Conservation (phyloP, 2,888 invertebrate species). For the Drosophila buzzatii region DNA sequence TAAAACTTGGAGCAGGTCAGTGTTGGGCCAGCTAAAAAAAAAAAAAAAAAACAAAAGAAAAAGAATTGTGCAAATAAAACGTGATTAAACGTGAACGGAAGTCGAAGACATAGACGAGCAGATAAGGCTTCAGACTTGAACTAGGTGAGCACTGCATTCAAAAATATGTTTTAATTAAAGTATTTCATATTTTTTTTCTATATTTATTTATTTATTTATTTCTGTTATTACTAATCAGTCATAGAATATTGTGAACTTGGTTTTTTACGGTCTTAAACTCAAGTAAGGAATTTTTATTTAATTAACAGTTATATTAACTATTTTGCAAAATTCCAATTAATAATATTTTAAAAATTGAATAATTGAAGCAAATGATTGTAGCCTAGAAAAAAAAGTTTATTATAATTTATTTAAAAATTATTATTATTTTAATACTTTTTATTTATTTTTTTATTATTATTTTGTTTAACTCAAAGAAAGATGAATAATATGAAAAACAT, state of each 20-base stretch:
- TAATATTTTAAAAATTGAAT: not conserved
- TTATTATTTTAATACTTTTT: not conserved
- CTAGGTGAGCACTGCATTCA: constrained; percentile 9
- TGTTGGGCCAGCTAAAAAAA: constrained; percentile 13
- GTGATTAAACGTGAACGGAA: constrained; percentile 13
- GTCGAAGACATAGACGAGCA: not conserved
- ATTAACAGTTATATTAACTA: not conserved
- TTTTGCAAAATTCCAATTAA: not conserved
- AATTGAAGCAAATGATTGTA: not conserved
- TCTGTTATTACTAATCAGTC: not conserved
- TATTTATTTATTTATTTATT: not conserved
- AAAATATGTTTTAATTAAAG: constrained; percentile 5
- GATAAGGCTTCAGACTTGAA: not conserved
- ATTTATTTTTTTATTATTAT: too few species aligned
- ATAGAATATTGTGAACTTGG: not conserved
- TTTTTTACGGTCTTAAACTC: not conserved
- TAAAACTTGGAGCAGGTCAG: constrained; percentile 61
- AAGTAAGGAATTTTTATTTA: not conserved
- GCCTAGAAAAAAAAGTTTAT: not conserved
- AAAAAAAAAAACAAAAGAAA: not conserved
- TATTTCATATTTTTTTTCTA: not conserved
- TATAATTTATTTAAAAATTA: not conserved
- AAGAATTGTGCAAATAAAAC: constrained; percentile 11
- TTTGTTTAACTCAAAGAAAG: too few species aligned
- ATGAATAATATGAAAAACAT: too few species aligned